These are phyloP conservation scores for Odontocerum albicorne DNA, from an alignment of 2,888 invertebrate species.

Conservation along the genomic window DNA sequence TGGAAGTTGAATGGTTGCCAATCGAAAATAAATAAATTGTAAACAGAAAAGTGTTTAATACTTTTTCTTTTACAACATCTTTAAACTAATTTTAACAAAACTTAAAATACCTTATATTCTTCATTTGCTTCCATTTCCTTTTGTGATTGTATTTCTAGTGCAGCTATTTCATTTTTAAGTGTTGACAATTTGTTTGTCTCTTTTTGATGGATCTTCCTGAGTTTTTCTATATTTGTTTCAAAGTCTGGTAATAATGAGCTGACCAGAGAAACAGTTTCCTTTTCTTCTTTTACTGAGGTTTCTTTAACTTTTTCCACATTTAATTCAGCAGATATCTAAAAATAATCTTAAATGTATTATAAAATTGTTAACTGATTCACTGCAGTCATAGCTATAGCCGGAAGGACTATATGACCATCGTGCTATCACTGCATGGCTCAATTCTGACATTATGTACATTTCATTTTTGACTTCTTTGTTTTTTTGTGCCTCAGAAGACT, in stretches of 20 bases:
- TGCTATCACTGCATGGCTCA: no score
- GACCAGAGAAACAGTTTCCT: conserved; percentile 26
- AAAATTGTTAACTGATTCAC: no score
- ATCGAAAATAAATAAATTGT: background rate
- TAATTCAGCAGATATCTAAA: conserved; percentile 4
- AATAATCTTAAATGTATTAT: no score
- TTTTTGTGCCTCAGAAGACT: no score
- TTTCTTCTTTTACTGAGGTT: conserved; percentile 19
- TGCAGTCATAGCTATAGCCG: no score
- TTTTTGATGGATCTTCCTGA: conserved; percentile 19
- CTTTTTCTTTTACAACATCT: no score
- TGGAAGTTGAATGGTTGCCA: background rate
- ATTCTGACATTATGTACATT: no score
- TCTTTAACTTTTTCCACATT: conserved; percentile 15
- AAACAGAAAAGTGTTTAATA: background rate
- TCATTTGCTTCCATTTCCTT: conserved; percentile 17
- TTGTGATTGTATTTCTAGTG: conserved; percentile 5
- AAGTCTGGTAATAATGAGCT: conserved; percentile 21
- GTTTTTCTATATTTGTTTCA: conserved; percentile 27
- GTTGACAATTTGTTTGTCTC: conserved; percentile 17
- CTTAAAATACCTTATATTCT: conserved; percentile 5
- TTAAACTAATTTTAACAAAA: no score
- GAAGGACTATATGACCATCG: no score
- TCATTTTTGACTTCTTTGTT: no score
- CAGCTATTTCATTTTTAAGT: conserved; percentile 25